These are phyloP conservation scores for Pseudoatta argentina DNA, from an alignment of 1,140 invertebrate genomes.

Conservation along the genomic window DNA sequence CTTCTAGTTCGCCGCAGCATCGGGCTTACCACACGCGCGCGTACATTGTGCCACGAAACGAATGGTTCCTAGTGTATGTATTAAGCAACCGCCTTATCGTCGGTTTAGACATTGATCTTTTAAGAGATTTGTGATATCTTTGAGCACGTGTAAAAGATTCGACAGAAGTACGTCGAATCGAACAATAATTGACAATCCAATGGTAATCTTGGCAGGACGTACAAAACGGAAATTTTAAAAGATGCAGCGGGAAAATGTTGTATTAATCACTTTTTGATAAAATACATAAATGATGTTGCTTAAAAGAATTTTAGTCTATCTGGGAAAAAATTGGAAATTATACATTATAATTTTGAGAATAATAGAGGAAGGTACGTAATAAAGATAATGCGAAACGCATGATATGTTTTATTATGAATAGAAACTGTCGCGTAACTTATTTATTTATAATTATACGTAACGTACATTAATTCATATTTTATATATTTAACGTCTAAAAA, in stretches of 20 bases:
- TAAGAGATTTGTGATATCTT: neutral
- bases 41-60: neutral
- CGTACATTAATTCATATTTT: neutral
- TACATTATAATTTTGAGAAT: neutral
- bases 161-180: neutral
- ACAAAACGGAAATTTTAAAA: neutral
- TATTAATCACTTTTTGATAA: constrained; percentile 8
- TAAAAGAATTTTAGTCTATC: neutral
- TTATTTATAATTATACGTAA: neutral
- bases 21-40: neutral
- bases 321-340: neutral
- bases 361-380: neutral
- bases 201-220: neutral
- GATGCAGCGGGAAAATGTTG: neutral
- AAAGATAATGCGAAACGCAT: neutral
- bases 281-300: neutral
- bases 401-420: neutral
- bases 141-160: neutral
- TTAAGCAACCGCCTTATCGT: neutral
- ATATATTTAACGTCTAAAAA: neutral
- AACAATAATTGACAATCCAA: neutral
- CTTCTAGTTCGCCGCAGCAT: neutral
- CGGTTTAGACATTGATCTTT: neutral
- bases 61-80: neutral
- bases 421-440: neutral